These are phyloP conservation scores for Oligia fasciuncula DNA, from an alignment of 2,888 invertebrate genomes.

Conservation along the genomic window DNA sequence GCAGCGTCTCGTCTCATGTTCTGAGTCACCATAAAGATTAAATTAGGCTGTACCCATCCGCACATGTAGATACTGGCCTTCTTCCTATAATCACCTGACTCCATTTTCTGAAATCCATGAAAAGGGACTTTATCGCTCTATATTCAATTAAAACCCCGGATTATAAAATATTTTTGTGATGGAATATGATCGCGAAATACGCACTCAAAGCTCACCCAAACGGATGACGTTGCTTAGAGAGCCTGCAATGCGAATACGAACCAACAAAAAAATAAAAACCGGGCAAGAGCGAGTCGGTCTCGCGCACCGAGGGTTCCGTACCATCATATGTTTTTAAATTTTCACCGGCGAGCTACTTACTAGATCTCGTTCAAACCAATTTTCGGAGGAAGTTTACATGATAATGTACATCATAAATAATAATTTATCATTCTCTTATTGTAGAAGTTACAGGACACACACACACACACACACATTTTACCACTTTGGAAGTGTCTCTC, in stretches of 20 bases:
- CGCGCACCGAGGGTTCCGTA: too few relatives aligned
- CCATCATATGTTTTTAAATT: too few relatives aligned
- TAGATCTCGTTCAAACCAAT: too few relatives aligned
- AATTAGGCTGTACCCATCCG: not conserved
- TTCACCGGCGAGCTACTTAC: too few relatives aligned
- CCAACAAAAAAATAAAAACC: conserved; percentile 6
- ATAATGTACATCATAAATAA: too few relatives aligned
- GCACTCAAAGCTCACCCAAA: conserved; percentile 21
- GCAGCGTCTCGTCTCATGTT: not conserved
- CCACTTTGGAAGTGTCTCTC: too few relatives aligned
- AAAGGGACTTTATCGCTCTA: conserved; percentile 10
- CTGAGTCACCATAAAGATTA: too few relatives aligned
- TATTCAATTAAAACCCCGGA: conserved; percentile 19
- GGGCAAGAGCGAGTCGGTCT: too few relatives aligned
- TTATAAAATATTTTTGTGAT: conserved; percentile 3
- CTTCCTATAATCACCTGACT: not conserved
- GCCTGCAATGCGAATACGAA: conserved; percentile 24
- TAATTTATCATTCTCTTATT: too few relatives aligned
- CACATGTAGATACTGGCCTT: not conserved
- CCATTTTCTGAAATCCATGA: not conserved
- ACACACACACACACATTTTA: too few relatives aligned
- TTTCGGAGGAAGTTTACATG: too few relatives aligned
- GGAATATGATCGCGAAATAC: conserved; percentile 17
- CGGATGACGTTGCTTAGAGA: conserved; percentile 4
- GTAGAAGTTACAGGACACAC: too few relatives aligned